Evolutionary conservation across 1,140 invertebrate genomes (phyloP).

Genomic region (Ylistrum balloti): DNA sequence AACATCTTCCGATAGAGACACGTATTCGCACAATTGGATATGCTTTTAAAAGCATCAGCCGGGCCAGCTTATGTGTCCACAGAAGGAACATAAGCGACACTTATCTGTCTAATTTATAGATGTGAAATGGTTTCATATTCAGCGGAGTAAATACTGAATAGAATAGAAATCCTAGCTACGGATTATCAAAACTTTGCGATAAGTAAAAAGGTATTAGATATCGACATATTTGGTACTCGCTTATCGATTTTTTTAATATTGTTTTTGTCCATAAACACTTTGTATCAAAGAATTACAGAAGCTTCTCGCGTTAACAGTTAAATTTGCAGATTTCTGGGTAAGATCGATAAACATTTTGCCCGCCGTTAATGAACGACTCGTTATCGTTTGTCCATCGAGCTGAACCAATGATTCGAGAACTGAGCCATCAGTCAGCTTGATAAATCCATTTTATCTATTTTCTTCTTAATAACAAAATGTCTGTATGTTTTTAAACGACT

Average conservation of each 20-base stretch:
- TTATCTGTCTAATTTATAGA: constrained; percentile 8
- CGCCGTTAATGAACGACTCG: not conserved
- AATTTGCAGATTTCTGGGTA: not conserved
- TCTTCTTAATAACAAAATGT: too few species aligned
- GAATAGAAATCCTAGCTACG: not conserved
- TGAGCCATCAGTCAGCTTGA: not conserved
- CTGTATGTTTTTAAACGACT: too few species aligned
- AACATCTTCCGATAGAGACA: not conserved
- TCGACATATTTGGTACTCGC: too few species aligned
- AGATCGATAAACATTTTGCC: not conserved
- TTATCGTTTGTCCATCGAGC: not conserved
- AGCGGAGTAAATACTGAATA: not conserved
- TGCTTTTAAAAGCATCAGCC: constrained; percentile 25
- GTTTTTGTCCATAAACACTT: not conserved
- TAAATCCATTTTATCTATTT: too few species aligned
- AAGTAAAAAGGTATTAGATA: not conserved
- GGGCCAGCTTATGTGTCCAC: not conserved
- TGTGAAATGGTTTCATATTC: not conserved
- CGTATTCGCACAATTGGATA: not conserved
- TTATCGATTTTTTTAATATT: not conserved
- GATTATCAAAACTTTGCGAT: not conserved
- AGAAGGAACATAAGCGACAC: not conserved
- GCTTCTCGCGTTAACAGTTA: not conserved
- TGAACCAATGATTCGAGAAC: not conserved
- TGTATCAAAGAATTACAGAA: not conserved